These are phyloP conservation scores for Antennarius striatus DNA, from an alignment of 2,113 vertebrate species.

Conservation along the genomic window DNA sequence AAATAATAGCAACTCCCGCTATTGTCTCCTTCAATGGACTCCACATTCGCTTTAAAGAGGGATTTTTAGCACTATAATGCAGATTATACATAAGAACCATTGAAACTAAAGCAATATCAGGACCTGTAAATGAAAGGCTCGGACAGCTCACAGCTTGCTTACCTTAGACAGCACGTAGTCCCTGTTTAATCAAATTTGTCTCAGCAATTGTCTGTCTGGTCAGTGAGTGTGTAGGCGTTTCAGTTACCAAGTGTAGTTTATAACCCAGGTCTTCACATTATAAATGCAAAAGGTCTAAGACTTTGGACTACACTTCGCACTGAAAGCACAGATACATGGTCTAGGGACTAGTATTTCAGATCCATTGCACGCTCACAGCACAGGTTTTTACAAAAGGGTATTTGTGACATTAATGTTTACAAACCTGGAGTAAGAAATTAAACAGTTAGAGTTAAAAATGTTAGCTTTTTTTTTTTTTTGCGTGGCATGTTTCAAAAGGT, in stretches of 20 bases:
- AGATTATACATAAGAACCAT: conserved; percentile 49
- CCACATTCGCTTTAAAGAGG: conserved; percentile 72
- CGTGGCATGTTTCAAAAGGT: conserved; percentile 61
- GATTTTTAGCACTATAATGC: conserved; percentile 58
- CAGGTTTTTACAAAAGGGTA: conserved; percentile 7
- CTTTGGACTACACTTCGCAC: conserved; percentile 70
- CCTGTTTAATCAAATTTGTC: conserved; percentile 60
- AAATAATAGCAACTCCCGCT: no score
- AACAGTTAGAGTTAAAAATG: conserved; percentile 2
- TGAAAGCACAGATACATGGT: conserved; percentile 59
- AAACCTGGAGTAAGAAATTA: neutral
- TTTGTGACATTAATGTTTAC: neutral
- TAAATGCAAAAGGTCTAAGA: conserved; percentile 47
- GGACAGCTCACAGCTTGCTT: conserved; percentile 59
- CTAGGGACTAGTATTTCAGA: conserved; percentile 69
- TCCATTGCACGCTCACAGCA: conserved; percentile 57
- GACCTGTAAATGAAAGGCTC: conserved; percentile 48
- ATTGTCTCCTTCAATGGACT: conserved; percentile 14
- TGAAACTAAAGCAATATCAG: conserved; percentile 52
- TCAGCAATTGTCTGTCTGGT: conserved; percentile 45
- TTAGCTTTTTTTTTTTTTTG: conserved; percentile 42
- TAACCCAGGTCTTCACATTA: conserved; percentile 42
- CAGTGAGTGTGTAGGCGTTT: conserved; percentile 50
- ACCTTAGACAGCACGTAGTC: conserved; percentile 61
- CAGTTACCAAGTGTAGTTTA: conserved; percentile 62